Evolutionary conservation across 2,888 invertebrate species (phyloP), one percentile per base, ranked within the genome.

Genomic region (Dyspetes luteomarginatus): DNA sequence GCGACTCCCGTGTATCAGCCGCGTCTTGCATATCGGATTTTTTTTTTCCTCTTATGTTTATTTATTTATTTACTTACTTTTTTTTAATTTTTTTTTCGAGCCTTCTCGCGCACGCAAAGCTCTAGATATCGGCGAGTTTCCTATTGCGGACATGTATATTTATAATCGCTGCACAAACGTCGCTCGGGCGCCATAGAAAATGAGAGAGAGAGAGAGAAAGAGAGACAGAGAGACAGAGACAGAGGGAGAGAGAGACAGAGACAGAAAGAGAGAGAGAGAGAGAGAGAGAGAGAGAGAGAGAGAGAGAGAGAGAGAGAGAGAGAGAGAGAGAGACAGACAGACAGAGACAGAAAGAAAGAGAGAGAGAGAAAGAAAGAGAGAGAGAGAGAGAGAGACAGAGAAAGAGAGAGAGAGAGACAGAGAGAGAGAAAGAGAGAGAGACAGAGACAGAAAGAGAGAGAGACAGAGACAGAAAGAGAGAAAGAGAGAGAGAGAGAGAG

Each of bases 71-170:
- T 48, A 48, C n/a, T 48, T 15, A 15, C 36, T 36, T 36, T 36
- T 36, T 36, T 50, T 19, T 56, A 30, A n/a, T 45, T 60, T 22
- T 22, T 30, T 48, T 15, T 19, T 43, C 12, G 58, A 19, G 9
- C 45, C 50, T 72, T 60, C 62, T 72, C 71, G 30, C 64, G 48
- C 56, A 48, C 69, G 45, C 52, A 71, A 60, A 55, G 56, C 41
- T 17, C 55, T 24, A 43, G 30, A 74, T 74, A 69, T 68, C 74
- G 41, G 68, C 64, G 28, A 56, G 68, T 56, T 64, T 26, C 69
- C 36, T 69, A 69, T 56, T 71, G 64, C 71, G 62, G 69, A 56
- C 45, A 62, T 60, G 67, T n/a, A n/a, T n/a, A n/a, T 76, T 60
- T 68, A 76, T 68, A 76, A 52, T 68, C 60, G 43, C 24, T n/a